Evolutionary conservation across 1,140 invertebrate species (phyloP).

Genomic region (Sitophilus oryzae): DNA sequence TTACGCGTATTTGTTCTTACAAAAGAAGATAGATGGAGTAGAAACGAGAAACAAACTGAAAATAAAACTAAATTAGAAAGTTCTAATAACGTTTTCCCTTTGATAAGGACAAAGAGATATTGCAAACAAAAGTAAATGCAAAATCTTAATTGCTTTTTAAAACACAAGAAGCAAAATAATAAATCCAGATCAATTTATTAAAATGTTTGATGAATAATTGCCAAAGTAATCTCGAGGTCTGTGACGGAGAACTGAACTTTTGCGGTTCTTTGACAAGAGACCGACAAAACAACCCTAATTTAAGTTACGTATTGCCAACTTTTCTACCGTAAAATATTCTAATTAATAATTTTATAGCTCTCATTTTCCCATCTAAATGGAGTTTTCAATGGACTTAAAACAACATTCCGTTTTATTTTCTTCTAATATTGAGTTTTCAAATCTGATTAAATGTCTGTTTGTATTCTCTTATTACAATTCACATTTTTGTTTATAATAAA

Average conservation of each 20-base stretch:
- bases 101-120: no score
- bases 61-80: no score
- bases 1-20: no score
- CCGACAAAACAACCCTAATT: constrained; percentile 7
- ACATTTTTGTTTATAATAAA: no score
- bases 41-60: no score
- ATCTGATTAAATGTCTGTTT: no score
- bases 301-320: constrained; percentile 1
- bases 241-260: background rate
- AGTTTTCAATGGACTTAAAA: constrained; percentile 1
- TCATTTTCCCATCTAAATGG: constrained; percentile 3
- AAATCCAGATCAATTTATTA: background rate
- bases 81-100: no score
- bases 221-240: background rate
- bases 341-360: constrained; percentile 5
- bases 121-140: no score
- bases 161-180: background rate
- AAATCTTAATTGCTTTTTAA: background rate
- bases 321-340: constrained; percentile 4
- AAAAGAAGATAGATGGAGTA: no score
- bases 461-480: no score
- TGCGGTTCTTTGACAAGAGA: background rate
- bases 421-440: no score
- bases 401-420: no score
- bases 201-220: background rate